Conservation (phyloP, 2,888 invertebrate genomes). For the Macropis europaea region DNA sequence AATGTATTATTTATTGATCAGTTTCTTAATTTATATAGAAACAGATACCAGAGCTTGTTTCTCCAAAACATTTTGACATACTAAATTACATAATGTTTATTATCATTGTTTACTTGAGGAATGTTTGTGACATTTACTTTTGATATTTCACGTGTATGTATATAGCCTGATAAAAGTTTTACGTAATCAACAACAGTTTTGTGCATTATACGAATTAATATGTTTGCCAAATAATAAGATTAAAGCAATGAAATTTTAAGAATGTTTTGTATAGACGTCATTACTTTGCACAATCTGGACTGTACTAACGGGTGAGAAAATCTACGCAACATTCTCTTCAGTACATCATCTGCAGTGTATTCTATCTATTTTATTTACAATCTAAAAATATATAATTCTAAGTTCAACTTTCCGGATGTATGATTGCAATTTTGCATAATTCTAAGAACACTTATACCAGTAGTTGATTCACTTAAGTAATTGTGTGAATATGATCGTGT, state of each 20-base stretch:
- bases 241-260: conserved; percentile 11
- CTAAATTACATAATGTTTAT: conserved; percentile 17
- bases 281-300: conserved; percentile 3
- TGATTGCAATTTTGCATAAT: conserved; percentile 48
- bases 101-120: conserved; percentile 43
- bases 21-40: conserved; percentile 31
- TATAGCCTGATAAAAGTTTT: conserved; percentile 20
- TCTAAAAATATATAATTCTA: conserved; percentile 70
- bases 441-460: conserved; percentile 61
- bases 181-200: conserved; percentile 22
- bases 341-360: conserved; percentile 63
- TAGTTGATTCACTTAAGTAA: conserved; percentile 43
- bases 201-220: conserved; percentile 11
- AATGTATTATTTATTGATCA: conserved; percentile 27
- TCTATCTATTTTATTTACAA: conserved; percentile 74
- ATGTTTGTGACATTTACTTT: conserved; percentile 44
- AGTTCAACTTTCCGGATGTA: conserved; percentile 50
- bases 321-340: conserved; percentile 54
- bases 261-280: conserved; percentile 4
- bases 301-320: conserved; percentile 55
- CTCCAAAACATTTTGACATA: conserved; percentile 9
- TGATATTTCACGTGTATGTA: background rate
- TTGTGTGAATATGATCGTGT: conserved; percentile 37
- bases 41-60: conserved; percentile 21
- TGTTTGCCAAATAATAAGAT: conserved; percentile 9